Evolutionary conservation across 2,113 vertebrate species (phyloP).

Genomic region (Scolopax mira): DNA sequence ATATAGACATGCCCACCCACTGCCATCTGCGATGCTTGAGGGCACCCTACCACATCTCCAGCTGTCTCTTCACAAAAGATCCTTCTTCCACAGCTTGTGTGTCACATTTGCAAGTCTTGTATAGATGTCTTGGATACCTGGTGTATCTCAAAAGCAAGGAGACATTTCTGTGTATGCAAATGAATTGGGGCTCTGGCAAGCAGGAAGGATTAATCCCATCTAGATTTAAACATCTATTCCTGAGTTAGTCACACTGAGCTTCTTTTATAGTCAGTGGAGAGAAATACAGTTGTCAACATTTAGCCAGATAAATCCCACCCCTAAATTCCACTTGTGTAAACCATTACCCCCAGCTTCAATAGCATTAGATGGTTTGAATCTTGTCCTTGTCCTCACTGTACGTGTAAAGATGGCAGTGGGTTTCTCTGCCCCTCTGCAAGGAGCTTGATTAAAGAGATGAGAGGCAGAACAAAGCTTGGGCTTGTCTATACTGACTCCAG

Average conservation of each 20-base stretch:
- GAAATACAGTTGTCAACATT: constrained; percentile 11
- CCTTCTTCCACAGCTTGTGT: neutral
- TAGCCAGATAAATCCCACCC: neutral
- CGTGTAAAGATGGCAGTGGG: neutral
- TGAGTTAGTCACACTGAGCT: neutral
- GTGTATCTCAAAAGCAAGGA: neutral
- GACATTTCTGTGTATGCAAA: neutral
- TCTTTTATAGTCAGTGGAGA: constrained; percentile 13
- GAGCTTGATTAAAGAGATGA: constrained; percentile 7
- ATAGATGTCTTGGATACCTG: neutral
- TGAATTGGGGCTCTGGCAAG: neutral
- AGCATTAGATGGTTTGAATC: neutral
- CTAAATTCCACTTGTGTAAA: neutral
- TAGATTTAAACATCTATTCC: neutral
- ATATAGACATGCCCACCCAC: neutral
- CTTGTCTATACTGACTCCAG: neutral
- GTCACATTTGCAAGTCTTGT: neutral
- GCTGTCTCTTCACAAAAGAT: neutral
- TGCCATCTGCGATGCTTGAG: neutral
- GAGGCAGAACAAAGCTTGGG: constrained; percentile 31
- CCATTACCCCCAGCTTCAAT: neutral
- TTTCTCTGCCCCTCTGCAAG: neutral
- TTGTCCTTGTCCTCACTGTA: neutral
- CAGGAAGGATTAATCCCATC: neutral
- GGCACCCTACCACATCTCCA: neutral